Evolutionary conservation across 2,113 vertebrate species (phyloP), one percentile per base, ranked within the genome.

Genomic region (Neoarius graeffei): DNA sequence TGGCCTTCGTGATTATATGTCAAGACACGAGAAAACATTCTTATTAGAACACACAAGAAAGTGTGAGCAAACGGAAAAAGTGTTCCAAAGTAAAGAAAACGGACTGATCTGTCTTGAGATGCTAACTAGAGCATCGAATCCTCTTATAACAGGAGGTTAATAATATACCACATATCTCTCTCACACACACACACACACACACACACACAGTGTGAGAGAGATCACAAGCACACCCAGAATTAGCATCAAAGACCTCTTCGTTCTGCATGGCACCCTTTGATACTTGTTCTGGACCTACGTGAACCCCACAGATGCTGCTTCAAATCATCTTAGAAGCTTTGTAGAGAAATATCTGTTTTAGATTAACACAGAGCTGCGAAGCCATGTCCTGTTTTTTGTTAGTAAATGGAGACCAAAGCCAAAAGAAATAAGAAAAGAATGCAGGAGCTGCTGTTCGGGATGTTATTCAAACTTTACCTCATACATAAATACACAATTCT

Each of bases 201-300:
- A 50, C 23, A 42, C 77, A 62, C 25, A 54, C 52, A 50, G 30
- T 60, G 35, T 64, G 25, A 54, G 73, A 89, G 73, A 87, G 81
- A 86, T 7, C 7, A 86, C 81, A 85, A 85, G 54, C 62, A 66
- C 80, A 79, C 52, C 59, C 88, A 42, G 67, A 74, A 84, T 91
- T 88, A 89, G 73, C 86, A 88, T 88, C 86, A 90, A 91, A 82
- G 79, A 50, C 77, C 35, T 81, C 79, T 57, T 81, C 54, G 8
- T 81, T 81, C 54, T 27, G 54, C 54, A 59, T 42, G 1, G 81
- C 64, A 76, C 82, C 85, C 86, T 85, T 86, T 84, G 76, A 89
- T 81, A 56, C 60, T 67, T 56, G 71, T 71, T 42, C 64, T 86
- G 42, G 62, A 80, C 76, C 85, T 30, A 50, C 1, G 50, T 27